Evolutionary conservation across 2,113 vertebrate genomes (phyloP), one percentile per base, ranked within the genome.

Genomic region (Nicator chloris): DNA sequence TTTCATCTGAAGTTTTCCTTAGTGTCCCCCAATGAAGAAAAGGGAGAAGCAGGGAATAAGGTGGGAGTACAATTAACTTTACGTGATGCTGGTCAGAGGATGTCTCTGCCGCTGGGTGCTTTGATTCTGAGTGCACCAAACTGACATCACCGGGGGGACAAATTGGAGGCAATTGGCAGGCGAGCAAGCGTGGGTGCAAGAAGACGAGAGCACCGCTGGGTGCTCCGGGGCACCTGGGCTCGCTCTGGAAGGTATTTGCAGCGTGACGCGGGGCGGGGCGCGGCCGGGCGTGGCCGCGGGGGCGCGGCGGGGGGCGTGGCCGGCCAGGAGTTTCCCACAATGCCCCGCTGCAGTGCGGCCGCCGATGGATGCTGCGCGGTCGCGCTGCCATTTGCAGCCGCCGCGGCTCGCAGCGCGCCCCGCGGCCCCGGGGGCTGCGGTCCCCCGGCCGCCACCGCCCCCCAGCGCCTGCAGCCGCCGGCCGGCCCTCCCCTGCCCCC

Each of bases 291-390:
- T 35, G 57, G 28, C 6, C 30, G 47, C 16, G 71, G 92, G 56
- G 91, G 95, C 71, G 88, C 60, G 90, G 47, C 37, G 7, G 79
- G 60, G 12, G 8, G 85, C 86, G 95, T 92, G 93, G 92, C 91
- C 92, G 95, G 94, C 81, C 82, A 92, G 98, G 98, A 98, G 98
- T 98, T 98, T 98, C 98, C 98, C 98, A 98, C 97, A 98, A 98
- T 98, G 98, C 98, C 97, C 98, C 93, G 91, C 96, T 98, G 97
- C 97, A 92, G 96, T 94, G 97, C 97, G 66, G 97, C 92, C 91
- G 95, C 97, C 96, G 98, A 98, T 97, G 98, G 98, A 98, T 98
- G 98, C 97, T 98, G 98, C 97, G 94, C 97, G 96, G 95, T 93
- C 90, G 97, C 95, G 96, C 97, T 98, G 97, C 98, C 98, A 98